Evolutionary conservation across 2,888 invertebrate species (phyloP).

Genomic region (Lasioglossum zephyrum): DNA sequence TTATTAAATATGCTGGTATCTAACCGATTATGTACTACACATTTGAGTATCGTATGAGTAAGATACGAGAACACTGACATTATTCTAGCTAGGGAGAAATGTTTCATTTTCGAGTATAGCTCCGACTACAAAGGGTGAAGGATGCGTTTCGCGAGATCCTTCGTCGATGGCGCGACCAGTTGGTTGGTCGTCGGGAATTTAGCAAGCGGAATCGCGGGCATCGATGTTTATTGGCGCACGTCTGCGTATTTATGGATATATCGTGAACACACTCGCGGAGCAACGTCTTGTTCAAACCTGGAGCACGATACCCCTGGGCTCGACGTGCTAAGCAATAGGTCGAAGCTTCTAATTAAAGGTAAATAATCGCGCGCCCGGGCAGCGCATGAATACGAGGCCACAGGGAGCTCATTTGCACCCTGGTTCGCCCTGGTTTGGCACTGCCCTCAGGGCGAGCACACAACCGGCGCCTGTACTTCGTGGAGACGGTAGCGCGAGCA

Average conservation of each 20-base stretch:
- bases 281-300: conserved; percentile 40
- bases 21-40: too few species aligned
- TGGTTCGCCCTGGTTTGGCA: conserved; percentile 46
- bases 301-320: conserved; percentile 55
- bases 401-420: conserved; percentile 66
- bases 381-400: conserved; percentile 63
- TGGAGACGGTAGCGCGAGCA: conserved; percentile 46
- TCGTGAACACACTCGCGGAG: conserved; percentile 25
- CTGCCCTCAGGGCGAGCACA: conserved; percentile 55
- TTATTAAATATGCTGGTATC: too few species aligned
- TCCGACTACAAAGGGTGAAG: neutral
- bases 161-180: neutral
- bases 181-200: neutral
- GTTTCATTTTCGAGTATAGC: too few species aligned
- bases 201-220: conserved; percentile 3
- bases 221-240: conserved; percentile 43
- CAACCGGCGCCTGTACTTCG: conserved; percentile 56
- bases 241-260: conserved; percentile 49
- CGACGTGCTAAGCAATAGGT: conserved; percentile 65
- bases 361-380: conserved; percentile 68
- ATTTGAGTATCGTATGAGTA: too few species aligned
- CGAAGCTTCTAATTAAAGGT: conserved; percentile 75
- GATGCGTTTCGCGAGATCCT: neutral
- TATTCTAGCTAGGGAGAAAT: too few species aligned
- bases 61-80: too few species aligned